Evolutionary conservation across 1,140 invertebrate species (phyloP).

Genomic region (honey bee (Apis mellifera)): Amel_HAv3.1 CM009944.2:1463501-1464000

Average conservation of each 20-base stretch:
- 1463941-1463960: neutral
- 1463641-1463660: neutral
- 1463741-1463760: neutral
- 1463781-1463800: neutral
- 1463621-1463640: neutral
- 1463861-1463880: neutral
- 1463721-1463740: neutral
- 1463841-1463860: neutral
- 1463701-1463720: conserved; percentile 10
- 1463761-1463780: neutral
- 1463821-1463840: neutral
- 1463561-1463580: conserved; percentile 6
- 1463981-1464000: conserved; percentile 40
- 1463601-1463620: conserved; percentile 42
- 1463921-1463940: conserved; percentile 6
- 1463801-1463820: neutral
- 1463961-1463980: conserved; percentile 38
- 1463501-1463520: conserved; percentile 10
- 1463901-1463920: neutral
- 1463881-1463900: neutral
- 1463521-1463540: conserved; percentile 1
- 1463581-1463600: conserved; percentile 10
- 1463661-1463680: neutral
- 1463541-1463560: neutral
- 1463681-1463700: neutral